Percentiles rank a stretch among this genome's conserved stretches.
Conservation (phyloP, 2,113 vertebrate species). For the Salvelinus sp. region DNA sequence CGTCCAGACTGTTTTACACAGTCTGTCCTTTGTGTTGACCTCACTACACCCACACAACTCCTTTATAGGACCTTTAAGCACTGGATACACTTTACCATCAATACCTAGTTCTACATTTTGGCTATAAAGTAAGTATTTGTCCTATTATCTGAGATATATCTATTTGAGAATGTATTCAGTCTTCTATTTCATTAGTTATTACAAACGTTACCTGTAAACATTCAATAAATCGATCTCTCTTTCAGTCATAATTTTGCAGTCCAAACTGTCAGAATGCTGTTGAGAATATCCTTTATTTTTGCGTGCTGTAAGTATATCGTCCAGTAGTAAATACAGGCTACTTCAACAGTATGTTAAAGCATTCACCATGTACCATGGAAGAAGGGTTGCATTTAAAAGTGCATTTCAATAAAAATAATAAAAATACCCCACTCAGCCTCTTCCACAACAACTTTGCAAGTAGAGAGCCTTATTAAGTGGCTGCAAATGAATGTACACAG, state of each 20-base stretch:
- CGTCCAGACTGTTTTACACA: constrained; percentile 31
- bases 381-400: not conserved
- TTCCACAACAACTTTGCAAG: constrained; percentile 29
- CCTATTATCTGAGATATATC: not conserved
- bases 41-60: constrained; percentile 1
- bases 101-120: not conserved
- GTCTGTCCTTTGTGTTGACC: constrained; percentile 55
- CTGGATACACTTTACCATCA: not conserved
- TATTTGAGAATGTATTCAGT: too few relatives aligned
- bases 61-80: constrained; percentile 36
- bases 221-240: not conserved
- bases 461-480: constrained; percentile 47
- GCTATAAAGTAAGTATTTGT: not conserved
- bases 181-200: not conserved
- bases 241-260: not conserved
- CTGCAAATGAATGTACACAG: constrained; percentile 45
- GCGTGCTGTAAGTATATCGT: constrained; percentile 42
- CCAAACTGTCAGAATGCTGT: constrained; percentile 13
- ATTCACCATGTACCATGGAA: not conserved
- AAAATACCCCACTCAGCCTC: not conserved
- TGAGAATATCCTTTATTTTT: constrained; percentile 36
- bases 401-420: not conserved
- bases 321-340: not conserved
- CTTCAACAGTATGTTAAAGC: not conserved
- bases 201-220: not conserved